Base-by-base conservation (phyloP, 2,113 vertebrate genomes). In the Crotalus tigris region DNA sequence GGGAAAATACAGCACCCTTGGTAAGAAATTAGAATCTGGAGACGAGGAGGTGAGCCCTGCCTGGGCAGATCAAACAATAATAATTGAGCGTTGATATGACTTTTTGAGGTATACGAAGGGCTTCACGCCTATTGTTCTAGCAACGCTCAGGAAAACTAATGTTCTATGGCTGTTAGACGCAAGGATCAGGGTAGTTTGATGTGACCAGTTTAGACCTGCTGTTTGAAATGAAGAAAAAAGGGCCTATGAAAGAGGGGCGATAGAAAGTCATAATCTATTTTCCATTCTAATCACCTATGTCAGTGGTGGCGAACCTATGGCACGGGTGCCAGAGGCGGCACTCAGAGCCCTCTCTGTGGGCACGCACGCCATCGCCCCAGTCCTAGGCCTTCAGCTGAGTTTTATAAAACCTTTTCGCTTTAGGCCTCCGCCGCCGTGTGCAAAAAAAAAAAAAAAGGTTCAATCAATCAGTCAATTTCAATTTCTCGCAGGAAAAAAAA, bases 1-100 rank as follows among this genome's bases (percentile, higher is more conserved):
- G 0, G 88, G 81, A 91, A 93, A 91, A 89, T 91, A 46, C 5
- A 86, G 10, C 59, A 91, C 89, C 88, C 85, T 96, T 94, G 95
- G 53, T 69, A 92, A 88, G 93, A 24, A 81, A 57, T 92, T 95
- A 92, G 1, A 90, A 49, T 3, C 61, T 91, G 86, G 85, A 92
- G 88, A 92, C 93, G 6, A 94, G 53, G 46, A 8, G 8, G 88
- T 92, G 95, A 23, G 46, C 44, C 75, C 88, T 15, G 46, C 57
- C 44, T 61, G 92, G 89, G 89, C 88, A 87, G 93, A 91, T 93
- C 17, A 55, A 92, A 29, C 39, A 92, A 94, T 58, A 58, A 85
- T 49, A 49, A 15, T 23, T 23, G 33, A 33, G 26, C 46, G 10
- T 15, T 39, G 23, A 55, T 29, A 26, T 39, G 29, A 51, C 15